A percentile compares a stretch with the other conserved stretches of the same genome.
Evolutionary conservation across 2,113 vertebrate genomes (phyloP).

Genomic region (Rallus limicola): DNA sequence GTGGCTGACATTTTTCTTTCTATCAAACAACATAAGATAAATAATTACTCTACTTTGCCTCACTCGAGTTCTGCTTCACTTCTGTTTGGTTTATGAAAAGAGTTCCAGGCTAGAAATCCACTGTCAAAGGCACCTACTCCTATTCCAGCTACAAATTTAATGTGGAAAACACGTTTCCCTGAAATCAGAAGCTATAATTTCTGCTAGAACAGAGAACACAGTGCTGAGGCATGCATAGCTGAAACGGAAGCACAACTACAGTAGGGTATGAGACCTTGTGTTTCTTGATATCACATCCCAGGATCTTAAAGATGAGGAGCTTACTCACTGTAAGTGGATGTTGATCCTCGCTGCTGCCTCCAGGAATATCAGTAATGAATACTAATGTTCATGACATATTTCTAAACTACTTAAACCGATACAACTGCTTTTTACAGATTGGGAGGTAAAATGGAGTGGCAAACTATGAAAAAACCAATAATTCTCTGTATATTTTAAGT

Average conservation of each 20-base stretch:
- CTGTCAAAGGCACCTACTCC: not conserved
- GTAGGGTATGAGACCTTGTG: not conserved
- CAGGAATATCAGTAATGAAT: not conserved
- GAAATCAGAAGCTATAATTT: not conserved
- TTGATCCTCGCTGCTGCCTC: not conserved
- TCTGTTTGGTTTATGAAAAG: not conserved
- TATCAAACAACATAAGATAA: conserved; percentile 12
- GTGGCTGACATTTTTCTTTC: conserved; percentile 4
- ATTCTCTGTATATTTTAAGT: not conserved
- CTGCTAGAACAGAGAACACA: not conserved
- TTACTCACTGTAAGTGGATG: not conserved
- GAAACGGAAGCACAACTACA: not conserved
- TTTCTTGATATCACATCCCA: not conserved
- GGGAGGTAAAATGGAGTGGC: not conserved
- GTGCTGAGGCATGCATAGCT: not conserved
- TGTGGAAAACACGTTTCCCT: not conserved
- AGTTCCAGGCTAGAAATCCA: not conserved
- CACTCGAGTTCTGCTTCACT: not conserved
- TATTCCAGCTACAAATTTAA: not conserved
- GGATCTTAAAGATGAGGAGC: not conserved
- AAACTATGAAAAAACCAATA: not conserved
- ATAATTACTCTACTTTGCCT: conserved; percentile 13
- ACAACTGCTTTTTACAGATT: not conserved
- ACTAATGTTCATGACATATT: not conserved
- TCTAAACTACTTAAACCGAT: not conserved